These are phyloP conservation scores for Alosa sapidissima DNA, from an alignment of 2,797 vertebrate species.

Conservation along the genomic window DNA sequence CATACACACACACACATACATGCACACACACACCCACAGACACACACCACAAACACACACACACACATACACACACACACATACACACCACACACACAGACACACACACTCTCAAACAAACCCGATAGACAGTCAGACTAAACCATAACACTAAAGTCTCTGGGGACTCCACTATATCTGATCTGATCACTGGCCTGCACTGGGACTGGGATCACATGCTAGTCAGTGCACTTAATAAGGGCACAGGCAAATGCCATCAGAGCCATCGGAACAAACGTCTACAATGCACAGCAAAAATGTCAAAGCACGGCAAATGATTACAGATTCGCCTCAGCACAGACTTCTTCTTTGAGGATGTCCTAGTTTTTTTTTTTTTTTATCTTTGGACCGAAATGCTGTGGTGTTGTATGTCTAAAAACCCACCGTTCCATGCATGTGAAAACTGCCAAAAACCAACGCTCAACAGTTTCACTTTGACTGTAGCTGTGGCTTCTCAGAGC, in stretches of 20 bases:
- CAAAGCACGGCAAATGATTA: neutral
- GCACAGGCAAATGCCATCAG: neutral
- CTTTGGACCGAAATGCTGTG: neutral
- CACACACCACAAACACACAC: slow-evolving; percentile 21
- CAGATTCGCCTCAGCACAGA: neutral
- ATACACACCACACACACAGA: slow-evolving; percentile 39
- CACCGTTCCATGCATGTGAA: neutral
- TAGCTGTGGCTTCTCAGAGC: neutral
- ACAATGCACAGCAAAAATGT: neutral
- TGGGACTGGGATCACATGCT: neutral
- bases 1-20: slow-evolving; percentile 40
- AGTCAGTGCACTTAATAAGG: neutral
- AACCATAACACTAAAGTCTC: neutral
- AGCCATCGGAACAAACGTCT: neutral
- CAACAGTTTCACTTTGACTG: neutral
- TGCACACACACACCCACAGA: slow-evolving; percentile 10
- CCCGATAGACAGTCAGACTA: slow-evolving; percentile 35
- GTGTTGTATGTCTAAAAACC: neutral
- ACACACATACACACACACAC: slow-evolving; percentile 28
- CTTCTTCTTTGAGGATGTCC: neutral
- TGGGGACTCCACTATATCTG: neutral
- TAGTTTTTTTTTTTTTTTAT: neutral
- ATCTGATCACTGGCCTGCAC: slow-evolving; percentile 20
- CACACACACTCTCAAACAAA: slow-evolving; percentile 42
- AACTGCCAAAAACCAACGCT: neutral